Evolutionary conservation across 2,797 vertebrate species (phyloP).

Genomic region (Zenarchopterus dispar): DNA sequence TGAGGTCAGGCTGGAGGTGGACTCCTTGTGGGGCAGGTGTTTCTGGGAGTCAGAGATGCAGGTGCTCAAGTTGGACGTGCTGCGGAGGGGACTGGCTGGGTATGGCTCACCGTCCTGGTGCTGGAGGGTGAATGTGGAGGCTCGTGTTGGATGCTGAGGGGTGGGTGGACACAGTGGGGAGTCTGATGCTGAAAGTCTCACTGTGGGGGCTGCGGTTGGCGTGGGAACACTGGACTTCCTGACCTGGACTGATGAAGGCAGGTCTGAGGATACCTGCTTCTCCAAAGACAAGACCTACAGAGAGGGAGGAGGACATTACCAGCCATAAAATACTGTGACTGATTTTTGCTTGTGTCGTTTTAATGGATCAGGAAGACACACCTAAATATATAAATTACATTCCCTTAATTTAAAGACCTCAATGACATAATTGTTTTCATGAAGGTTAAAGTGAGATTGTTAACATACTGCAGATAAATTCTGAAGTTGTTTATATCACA

Average conservation of each 20-base stretch:
- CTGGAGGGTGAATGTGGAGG: conserved; percentile 69
- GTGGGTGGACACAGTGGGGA: conserved; percentile 61
- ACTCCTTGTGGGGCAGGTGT: conserved; percentile 87
- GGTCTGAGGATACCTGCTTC: conserved; percentile 85
- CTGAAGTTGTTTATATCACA: background rate
- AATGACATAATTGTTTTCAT: too few species aligned
- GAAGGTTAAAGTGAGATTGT: too few species aligned
- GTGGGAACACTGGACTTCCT: conserved; percentile 85
- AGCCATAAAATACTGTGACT: background rate
- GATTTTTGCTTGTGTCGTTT: background rate
- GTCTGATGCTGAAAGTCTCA: conserved; percentile 57
- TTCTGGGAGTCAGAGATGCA: conserved; percentile 85
- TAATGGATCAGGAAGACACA: background rate
- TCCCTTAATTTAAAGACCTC: too few species aligned
- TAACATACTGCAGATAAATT: background rate
- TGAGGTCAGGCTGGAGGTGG: conserved; percentile 94
- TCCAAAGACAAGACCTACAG: conserved; percentile 90
- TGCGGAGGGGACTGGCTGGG: conserved; percentile 79
- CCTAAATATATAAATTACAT: too few species aligned
- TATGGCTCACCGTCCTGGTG: conserved; percentile 68
- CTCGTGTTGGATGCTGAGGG: conserved; percentile 37
- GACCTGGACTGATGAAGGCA: conserved; percentile 89
- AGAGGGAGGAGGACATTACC: background rate
- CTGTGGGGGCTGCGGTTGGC: conserved; percentile 46
- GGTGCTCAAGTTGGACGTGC: conserved; percentile 83